Evolutionary conservation across 2,797 vertebrate genomes (phyloP).

Genomic region (Pagetopsis macropterus): DNA sequence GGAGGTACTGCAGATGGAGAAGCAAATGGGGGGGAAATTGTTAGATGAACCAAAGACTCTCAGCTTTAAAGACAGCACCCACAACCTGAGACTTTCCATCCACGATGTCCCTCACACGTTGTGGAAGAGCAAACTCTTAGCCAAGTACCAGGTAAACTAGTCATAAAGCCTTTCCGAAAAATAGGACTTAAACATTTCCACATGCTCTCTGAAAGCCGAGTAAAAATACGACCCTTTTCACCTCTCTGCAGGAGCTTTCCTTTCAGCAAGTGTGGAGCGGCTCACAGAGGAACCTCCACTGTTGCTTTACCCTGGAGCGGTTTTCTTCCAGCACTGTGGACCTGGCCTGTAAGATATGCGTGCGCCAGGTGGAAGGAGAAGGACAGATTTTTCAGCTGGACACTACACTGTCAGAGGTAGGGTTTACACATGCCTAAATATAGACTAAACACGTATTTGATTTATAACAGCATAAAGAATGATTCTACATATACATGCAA

Average conservation of each 20-base stretch:
- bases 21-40: conserved; percentile 96
- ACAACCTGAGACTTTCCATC: conserved; percentile 97
- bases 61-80: conserved; percentile 96
- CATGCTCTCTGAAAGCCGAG: background rate
- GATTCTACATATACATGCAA: background rate
- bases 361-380: conserved; percentile 97
- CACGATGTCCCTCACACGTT: conserved; percentile 93
- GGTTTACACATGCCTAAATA: background rate
- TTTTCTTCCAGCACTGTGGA: conserved; percentile 89
- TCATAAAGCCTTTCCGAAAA: background rate
- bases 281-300: conserved; percentile 94
- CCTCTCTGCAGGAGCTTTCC: conserved; percentile 88
- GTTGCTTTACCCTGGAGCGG: conserved; percentile 94
- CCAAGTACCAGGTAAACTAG: conserved; percentile 88
- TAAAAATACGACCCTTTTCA: background rate
- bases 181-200: background rate
- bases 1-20: conserved; percentile 97
- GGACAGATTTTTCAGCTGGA: conserved; percentile 98
- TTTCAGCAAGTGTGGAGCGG: conserved; percentile 97
- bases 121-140: conserved; percentile 97
- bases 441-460: background rate
- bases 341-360: conserved; percentile 94
- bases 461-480: background rate
- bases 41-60: conserved; percentile 97
- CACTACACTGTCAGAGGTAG: conserved; percentile 93